Percentiles rank a stretch among this genome's conserved stretches.
Evolutionary conservation across 2,797 vertebrate species (phyloP).

Genomic region (Epinephelus malabaricus): DNA sequence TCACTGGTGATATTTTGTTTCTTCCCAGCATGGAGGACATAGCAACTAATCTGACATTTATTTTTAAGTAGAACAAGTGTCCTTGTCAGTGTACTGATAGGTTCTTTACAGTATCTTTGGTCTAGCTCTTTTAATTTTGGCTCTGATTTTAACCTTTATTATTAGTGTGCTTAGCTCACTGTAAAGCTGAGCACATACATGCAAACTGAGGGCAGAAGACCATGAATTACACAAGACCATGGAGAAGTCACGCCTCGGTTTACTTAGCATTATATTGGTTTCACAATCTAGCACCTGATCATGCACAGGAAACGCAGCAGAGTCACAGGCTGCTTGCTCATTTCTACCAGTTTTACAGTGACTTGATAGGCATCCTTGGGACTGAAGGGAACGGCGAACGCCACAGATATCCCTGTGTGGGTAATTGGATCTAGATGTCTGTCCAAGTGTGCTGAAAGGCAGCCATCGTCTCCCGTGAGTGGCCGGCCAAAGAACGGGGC

Average conservation of each 20-base stretch:
- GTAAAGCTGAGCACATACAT: neutral
- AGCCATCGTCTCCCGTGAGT: constrained; percentile 38
- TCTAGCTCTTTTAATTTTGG: too few relatives aligned
- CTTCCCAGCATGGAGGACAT: neutral
- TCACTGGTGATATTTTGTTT: neutral
- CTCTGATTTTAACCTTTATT: too few relatives aligned
- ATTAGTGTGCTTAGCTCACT: neutral
- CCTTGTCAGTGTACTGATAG: too few relatives aligned
- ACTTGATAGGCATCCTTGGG: constrained; percentile 32
- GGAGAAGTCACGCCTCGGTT: constrained; percentile 10
- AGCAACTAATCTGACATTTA: constrained; percentile 1
- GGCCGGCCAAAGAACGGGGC: constrained; percentile 39
- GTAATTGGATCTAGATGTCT: constrained; percentile 58
- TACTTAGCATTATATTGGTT: neutral
- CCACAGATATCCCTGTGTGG: constrained; percentile 35
- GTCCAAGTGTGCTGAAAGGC: constrained; percentile 56
- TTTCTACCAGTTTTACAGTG: constrained; percentile 5
- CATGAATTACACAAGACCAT: constrained; percentile 2
- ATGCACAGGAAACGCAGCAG: neutral
- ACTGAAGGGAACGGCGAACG: constrained; percentile 40
- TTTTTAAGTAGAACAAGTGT: neutral
- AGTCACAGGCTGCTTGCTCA: neutral
- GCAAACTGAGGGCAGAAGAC: neutral
- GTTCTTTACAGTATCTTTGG: too few relatives aligned
- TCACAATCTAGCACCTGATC: neutral